These are phyloP conservation scores for Alligator mississippiensis DNA, from an alignment of 2,113 vertebrate species.

Conservation along the genomic window DNA sequence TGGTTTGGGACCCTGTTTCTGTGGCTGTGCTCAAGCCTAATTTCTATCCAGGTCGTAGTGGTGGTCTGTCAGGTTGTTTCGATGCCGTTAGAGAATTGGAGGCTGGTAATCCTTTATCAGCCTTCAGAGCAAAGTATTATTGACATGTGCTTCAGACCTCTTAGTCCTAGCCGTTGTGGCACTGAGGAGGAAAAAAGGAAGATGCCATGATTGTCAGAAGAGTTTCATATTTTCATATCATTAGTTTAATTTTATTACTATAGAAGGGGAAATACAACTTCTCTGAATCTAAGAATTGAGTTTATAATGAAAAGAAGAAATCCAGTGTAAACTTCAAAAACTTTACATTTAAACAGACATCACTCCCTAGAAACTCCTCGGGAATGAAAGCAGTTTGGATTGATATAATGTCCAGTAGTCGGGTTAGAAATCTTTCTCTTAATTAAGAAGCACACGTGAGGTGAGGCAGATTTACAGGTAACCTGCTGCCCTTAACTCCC, in stretches of 20 bases:
- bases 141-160: not conserved
- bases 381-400: not conserved
- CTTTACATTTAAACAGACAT: not conserved
- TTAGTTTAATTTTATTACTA: not conserved
- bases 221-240: not conserved
- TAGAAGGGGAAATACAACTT: not conserved
- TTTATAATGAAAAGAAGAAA: not conserved
- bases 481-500: not conserved
- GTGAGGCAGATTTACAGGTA: not conserved
- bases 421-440: not conserved
- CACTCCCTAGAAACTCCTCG: rapidly evolving
- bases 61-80: not conserved
- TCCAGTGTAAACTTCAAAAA: not conserved
- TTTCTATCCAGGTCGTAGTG: not conserved
- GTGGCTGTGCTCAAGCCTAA: not conserved
- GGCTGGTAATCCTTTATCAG: not conserved
- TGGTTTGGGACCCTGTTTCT: not conserved
- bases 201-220: not conserved
- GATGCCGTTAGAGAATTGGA: not conserved
- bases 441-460: not conserved
- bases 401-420: not conserved
- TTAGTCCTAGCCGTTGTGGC: not conserved
- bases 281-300: not conserved
- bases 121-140: not conserved
- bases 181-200: not conserved